A percentile compares a stretch with the other conserved stretches of the same genome.
These are phyloP conservation scores for Arrhopalites spinosus DNA, from an alignment of 2,888 invertebrate species.

Conservation along the genomic window DNA sequence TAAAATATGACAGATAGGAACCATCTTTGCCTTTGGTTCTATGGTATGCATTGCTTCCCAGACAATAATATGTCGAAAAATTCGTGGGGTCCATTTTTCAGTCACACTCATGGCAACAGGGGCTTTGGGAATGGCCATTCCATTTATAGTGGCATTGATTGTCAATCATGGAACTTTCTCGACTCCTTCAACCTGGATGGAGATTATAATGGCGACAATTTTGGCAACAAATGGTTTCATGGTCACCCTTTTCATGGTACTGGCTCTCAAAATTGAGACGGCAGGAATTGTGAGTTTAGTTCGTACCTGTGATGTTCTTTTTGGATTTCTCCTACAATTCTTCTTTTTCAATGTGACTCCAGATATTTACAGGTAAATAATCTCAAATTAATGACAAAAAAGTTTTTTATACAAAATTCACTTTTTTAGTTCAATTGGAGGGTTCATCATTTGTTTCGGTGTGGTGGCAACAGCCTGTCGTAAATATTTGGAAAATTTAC, in stretches of 20 bases:
- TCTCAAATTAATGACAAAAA: too few relatives aligned
- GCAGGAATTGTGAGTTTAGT: slow-evolving; percentile 91
- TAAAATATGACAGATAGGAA: slow-evolving; percentile 45
- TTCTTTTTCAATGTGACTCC: slow-evolving; percentile 48
- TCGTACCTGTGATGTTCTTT: slow-evolving; percentile 85
- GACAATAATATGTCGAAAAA: slow-evolving; percentile 52
- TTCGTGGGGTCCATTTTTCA: slow-evolving; percentile 53
- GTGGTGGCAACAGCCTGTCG: too few relatives aligned
- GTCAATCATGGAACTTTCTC: slow-evolving; percentile 37
- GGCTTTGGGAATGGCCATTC: slow-evolving; percentile 48
- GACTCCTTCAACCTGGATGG: slow-evolving; percentile 37
- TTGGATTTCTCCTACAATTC: slow-evolving; percentile 62
- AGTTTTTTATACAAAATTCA: too few relatives aligned
- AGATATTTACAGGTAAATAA: slow-evolving; percentile 44
- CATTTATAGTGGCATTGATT: slow-evolving; percentile 40
- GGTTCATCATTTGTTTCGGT: too few relatives aligned
- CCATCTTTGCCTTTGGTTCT: slow-evolving; percentile 47
- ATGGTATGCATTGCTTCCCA: slow-evolving; percentile 50
- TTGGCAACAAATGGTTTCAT: slow-evolving; percentile 83
- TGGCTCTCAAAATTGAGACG: slow-evolving; percentile 85
- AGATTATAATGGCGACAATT: slow-evolving; percentile 41
- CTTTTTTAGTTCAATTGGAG: too few relatives aligned
- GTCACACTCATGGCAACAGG: slow-evolving; percentile 52
- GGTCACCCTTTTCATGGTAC: slow-evolving; percentile 83
- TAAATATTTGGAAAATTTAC: too few relatives aligned